Conservation (phyloP, 2,797 vertebrate genomes). For the Euthynnus affinis region DNA sequence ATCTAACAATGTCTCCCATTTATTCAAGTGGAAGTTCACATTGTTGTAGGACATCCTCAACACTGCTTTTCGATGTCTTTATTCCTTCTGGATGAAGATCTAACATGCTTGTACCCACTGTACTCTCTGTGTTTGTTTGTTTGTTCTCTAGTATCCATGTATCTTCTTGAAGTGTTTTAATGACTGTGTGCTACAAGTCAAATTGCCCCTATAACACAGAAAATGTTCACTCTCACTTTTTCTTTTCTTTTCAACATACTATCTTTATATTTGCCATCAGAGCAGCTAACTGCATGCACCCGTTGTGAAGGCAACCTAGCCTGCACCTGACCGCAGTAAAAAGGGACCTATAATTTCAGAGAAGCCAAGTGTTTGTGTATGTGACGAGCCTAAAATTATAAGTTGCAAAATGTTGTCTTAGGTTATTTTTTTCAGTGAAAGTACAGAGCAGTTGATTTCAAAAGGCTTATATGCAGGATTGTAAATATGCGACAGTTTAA, state of each 20-base stretch:
- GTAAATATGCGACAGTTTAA: not conserved
- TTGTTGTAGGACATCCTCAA: not conserved
- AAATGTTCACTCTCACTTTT: not conserved
- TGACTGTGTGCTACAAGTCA: not conserved
- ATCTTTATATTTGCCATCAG: slow-evolving; percentile 4
- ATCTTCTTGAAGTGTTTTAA: not conserved
- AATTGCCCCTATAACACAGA: not conserved
- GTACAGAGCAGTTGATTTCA: not conserved
- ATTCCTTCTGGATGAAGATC: not conserved
- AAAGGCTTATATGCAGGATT: not conserved
- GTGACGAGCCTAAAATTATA: slow-evolving; percentile 21
- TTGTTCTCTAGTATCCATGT: not conserved
- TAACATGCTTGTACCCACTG: not conserved
- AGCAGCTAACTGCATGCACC: not conserved
- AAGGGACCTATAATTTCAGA: slow-evolving; percentile 11
- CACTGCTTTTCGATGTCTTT: not conserved
- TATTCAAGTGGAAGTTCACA: not conserved
- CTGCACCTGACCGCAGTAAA: not conserved
- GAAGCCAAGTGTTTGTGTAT: not conserved
- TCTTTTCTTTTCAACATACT: not conserved
- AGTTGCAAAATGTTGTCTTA: not conserved
- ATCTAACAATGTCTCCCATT: not conserved
- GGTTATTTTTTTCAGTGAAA: not conserved
- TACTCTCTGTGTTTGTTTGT: too few relatives aligned
- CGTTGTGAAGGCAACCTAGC: not conserved